A percentile compares a stretch with the other conserved stretches of the same genome.
phyloP scores from a whole-genome alignment of 2,113 vertebrate genomes.

The Syrrhaptes paradoxus region DNA sequence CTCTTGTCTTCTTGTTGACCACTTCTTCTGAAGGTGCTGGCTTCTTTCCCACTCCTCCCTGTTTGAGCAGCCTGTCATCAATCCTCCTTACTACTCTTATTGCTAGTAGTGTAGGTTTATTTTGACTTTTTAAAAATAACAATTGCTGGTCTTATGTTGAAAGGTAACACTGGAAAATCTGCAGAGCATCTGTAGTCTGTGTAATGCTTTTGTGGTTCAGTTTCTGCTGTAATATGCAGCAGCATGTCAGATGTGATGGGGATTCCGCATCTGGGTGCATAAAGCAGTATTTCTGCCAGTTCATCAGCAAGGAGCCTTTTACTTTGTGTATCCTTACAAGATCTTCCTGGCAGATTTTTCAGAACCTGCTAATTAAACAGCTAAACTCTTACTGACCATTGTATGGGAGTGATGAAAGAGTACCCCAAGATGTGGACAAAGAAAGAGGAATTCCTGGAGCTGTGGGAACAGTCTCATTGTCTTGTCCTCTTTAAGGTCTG shows the following conservation, averaged over 20 bases:
- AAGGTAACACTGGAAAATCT: not conserved
- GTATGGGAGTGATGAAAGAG: not conserved
- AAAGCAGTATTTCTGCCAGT: not conserved
- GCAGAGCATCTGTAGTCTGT: not conserved
- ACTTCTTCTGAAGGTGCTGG: not conserved
- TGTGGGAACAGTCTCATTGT: not conserved
- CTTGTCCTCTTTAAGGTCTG: not conserved
- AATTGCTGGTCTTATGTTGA: not conserved
- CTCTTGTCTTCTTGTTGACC: slow-evolving; percentile 15
- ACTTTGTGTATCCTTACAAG: not conserved
- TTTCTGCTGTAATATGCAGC: not conserved
- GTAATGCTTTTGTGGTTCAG: not conserved
- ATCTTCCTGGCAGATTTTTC: not conserved
- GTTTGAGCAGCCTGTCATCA: not conserved
- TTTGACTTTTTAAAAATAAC: not conserved
- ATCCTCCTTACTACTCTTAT: not conserved
- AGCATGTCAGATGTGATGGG: not conserved
- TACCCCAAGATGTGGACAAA: not conserved
- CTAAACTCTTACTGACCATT: not conserved
- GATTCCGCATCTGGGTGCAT: not conserved
- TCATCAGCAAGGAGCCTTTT: not conserved
- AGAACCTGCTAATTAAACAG: not conserved
- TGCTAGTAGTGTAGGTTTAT: not conserved
- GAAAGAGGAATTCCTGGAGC: not conserved
- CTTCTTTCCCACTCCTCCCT: not conserved